Conservation (phyloP, 2,113 vertebrate species). For the Pitta sordida region DNA sequence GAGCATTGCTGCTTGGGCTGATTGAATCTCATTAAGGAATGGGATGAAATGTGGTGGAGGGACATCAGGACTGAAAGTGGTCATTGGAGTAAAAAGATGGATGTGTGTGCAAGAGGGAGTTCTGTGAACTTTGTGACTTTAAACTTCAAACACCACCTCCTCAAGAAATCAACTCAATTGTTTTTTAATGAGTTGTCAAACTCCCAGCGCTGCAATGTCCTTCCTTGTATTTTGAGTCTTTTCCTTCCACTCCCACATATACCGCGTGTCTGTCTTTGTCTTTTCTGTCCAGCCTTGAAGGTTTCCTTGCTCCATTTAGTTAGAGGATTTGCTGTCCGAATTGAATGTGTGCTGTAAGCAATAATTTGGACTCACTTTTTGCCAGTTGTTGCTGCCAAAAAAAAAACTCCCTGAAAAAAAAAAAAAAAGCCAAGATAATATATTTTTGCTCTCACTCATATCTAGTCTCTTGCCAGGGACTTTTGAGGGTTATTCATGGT, state of each 20-base stretch:
- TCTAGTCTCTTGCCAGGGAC: conserved; percentile 56
- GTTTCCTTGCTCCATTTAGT: conserved; percentile 46
- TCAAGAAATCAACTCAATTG: conserved; percentile 36
- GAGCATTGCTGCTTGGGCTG: neutral
- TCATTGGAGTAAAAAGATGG: neutral
- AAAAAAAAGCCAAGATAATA: conserved; percentile 15
- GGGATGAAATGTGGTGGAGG: neutral
- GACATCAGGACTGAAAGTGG: neutral
- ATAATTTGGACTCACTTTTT: neutral
- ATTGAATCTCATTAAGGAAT: neutral
- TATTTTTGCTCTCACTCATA: neutral
- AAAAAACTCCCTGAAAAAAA: neutral
- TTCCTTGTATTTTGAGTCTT: conserved; percentile 55
- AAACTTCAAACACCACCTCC: neutral
- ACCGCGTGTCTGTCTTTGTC: conserved; percentile 16
- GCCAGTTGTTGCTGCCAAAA: conserved; percentile 49
- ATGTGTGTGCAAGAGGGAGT: neutral
- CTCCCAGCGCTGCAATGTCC: conserved; percentile 16
- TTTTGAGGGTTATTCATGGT: conserved; percentile 13
- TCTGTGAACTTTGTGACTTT: conserved; percentile 31
- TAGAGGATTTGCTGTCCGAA: conserved; percentile 16
- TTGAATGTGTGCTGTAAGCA: conserved; percentile 13
- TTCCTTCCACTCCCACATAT: conserved; percentile 53
- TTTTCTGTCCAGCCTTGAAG: conserved; percentile 46
- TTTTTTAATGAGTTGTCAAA: conserved; percentile 43